Percentiles rank a stretch among this genome's conserved stretches.
Evolutionary conservation across 2,797 vertebrate species (phyloP).

Genomic region (Propithecus deckenii): DNA sequence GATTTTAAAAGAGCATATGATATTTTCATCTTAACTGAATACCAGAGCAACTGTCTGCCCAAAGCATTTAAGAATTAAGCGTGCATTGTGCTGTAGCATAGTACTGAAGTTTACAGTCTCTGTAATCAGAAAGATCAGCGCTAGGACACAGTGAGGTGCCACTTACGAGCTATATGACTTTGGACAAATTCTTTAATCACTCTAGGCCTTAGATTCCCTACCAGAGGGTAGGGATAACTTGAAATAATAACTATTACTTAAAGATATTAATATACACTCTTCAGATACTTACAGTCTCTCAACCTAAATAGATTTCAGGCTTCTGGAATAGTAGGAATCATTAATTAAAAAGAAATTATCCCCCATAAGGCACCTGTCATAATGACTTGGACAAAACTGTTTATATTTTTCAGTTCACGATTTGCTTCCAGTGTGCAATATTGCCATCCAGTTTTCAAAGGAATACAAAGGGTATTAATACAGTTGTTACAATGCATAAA

Average conservation of each 20-base stretch:
- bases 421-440: neutral
- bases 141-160: neutral
- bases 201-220: neutral
- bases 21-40: neutral
- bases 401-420: neutral
- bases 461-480: neutral
- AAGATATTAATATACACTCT: slow-evolving; percentile 18
- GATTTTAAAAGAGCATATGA: neutral
- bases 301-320: neutral
- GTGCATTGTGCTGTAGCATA: neutral
- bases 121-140: neutral
- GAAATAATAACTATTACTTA: neutral
- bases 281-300: neutral
- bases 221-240: neutral
- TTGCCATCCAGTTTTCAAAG: neutral
- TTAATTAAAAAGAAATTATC: neutral
- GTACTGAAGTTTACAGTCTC: neutral
- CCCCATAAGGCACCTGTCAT: neutral
- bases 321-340: neutral
- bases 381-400: slow-evolving; percentile 18
- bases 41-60: neutral
- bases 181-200: neutral
- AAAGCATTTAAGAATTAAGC: neutral
- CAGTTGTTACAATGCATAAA: neutral
- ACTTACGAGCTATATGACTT: neutral